Base-by-base conservation (phyloP, 2,797 vertebrate genomes). In the Lerista edwardsae region DNA sequence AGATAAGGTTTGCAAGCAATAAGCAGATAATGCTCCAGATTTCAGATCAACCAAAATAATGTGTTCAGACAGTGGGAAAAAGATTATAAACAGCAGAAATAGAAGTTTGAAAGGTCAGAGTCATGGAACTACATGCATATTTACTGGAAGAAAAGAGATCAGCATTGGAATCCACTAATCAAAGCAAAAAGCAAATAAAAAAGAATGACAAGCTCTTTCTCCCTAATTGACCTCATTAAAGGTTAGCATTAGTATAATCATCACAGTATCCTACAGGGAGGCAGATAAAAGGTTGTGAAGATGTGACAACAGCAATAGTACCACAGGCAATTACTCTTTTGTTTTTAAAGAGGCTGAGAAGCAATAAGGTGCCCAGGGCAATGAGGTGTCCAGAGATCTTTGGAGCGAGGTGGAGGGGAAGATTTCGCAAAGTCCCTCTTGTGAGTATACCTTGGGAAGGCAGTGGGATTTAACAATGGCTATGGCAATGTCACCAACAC, bases 61-160 rank as follows among this genome's bases (percentile, higher is more conserved):
- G 29, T 75, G 64, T 75, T 14, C 75, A 86, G 85, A 31, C 17
- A 83, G 75, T 31, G 75, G 87, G 73, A 34, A 12, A 8, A 19
- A 82, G 85, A 34, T 51, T 83, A 47, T 80, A 88, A 86, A 72
- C 82, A 79, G 39, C 86, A 39, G 67, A n/a, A 87, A 90, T 31
- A 23, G 80, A 51, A 57, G 86, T 83, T 84, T 86, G 34, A 65
- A 89, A 85, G 65, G 77, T 85, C 86, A 85, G 29, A 68, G 21
- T 81, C 0, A 1, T 75, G 81, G 79, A 83, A 57, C 36, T 0
- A 1, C 12, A 1, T 51, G 36, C 62, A 80, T 67, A 64, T 55
- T n/a, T 69, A 68, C 11, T 69, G 36, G 71, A 84, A 83, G 81
- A 79, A 77, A 23, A 65, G 57, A 84, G 86, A 73, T 86, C 82